These are phyloP conservation scores for Frankliniella fusca DNA, from an alignment of 2,888 invertebrate genomes.

Conservation along the genomic window DNA sequence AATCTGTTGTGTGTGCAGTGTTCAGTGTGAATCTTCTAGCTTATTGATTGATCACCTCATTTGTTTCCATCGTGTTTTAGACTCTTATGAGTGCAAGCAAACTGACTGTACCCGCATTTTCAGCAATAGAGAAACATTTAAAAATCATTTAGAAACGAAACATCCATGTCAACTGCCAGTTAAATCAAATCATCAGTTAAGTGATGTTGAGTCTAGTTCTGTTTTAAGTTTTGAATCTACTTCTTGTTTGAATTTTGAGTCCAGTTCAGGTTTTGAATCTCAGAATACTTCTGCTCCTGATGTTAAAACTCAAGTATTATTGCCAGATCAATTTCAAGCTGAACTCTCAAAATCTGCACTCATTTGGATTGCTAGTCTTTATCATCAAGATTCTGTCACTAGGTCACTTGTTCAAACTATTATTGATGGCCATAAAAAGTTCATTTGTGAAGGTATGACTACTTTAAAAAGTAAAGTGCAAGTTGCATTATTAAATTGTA, in stretches of 20 bases:
- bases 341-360: neutral
- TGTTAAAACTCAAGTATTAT: neutral
- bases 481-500: neutral
- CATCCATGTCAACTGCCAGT: too few species aligned
- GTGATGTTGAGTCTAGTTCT: too few species aligned
- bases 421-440: too few species aligned
- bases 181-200: too few species aligned
- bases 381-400: neutral
- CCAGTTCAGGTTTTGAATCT: too few species aligned
- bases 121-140: neutral
- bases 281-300: too few species aligned
- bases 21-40: neutral
- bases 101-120: neutral
- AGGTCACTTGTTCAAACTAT: neutral
- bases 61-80: neutral
- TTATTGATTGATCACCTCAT: neutral
- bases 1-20: neutral
- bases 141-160: too few species aligned
- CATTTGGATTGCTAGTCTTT: neutral
- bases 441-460: neutral
- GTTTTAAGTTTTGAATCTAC: too few species aligned
- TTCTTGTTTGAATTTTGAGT: too few species aligned
- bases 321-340: neutral
- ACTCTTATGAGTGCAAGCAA: too few species aligned
- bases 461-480: neutral